Percentiles rank a stretch among this genome's conserved stretches.
phyloP scores from a whole-genome alignment of 2,888 invertebrate genomes.

The Clivina fossor region DNA sequence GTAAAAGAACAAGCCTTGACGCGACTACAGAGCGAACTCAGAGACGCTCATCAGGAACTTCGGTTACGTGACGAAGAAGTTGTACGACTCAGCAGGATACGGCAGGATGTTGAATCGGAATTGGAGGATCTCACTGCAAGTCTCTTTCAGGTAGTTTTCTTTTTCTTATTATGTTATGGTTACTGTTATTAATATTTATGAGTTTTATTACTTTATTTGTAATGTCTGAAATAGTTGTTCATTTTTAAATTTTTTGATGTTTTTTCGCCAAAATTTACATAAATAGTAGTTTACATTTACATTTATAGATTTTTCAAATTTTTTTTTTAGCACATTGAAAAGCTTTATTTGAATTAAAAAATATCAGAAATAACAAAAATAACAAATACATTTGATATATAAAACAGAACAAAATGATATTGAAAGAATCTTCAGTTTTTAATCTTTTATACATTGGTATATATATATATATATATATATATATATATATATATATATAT shows the following conservation, averaged over 20 bases:
- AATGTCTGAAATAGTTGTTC: too few relatives aligned
- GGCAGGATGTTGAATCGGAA: constrained; percentile 73
- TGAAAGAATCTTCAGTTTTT: too few relatives aligned
- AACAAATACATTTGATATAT: background rate
- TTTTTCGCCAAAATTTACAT: too few relatives aligned
- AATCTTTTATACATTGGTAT: too few relatives aligned
- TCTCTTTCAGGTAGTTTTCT: constrained; percentile 77
- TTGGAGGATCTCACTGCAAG: constrained; percentile 78
- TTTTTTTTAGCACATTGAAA: background rate
- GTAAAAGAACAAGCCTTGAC: constrained; percentile 57
- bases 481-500: too few relatives aligned
- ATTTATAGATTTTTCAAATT: background rate
- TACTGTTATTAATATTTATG: too few relatives aligned
- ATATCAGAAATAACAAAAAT: background rate
- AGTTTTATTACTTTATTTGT: too few relatives aligned
- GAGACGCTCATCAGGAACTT: constrained; percentile 64
- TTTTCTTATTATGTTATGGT: too few relatives aligned
- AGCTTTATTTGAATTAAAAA: background rate
- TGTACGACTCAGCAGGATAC: constrained; percentile 63
- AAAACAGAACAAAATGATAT: too few relatives aligned
- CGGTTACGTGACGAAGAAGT: constrained; percentile 70
- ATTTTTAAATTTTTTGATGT: too few relatives aligned
- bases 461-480: too few relatives aligned
- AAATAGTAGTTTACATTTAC: too few relatives aligned
- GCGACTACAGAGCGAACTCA: constrained; percentile 63